Conservation (phyloP, 2,797 vertebrate genomes). For the Squalus acanthias region DNA sequence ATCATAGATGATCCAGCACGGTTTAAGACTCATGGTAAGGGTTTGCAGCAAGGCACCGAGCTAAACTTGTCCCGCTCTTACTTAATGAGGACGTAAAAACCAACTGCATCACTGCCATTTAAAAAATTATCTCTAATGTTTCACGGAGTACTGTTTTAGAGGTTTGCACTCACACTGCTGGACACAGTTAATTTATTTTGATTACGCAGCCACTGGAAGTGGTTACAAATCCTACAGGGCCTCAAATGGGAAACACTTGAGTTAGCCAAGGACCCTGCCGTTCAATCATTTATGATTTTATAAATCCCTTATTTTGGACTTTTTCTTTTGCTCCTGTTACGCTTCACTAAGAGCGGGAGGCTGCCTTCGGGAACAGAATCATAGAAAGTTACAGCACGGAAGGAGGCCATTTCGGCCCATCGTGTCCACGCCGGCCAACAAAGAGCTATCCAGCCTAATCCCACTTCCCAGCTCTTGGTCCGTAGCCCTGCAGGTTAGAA, state of each 20-base stretch:
- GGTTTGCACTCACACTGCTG: no score
- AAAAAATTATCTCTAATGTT: not conserved
- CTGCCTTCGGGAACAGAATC: not conserved
- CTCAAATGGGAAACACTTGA: not conserved
- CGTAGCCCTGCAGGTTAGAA: no score
- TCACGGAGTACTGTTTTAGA: not conserved
- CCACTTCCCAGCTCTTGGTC: no score
- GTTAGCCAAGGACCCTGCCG: not conserved
- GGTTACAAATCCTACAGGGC: slow-evolving; percentile 23
- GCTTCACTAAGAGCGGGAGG: not conserved
- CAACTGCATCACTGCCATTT: not conserved
- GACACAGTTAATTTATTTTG: not conserved
- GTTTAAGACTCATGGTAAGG: not conserved
- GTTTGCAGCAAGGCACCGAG: not conserved
- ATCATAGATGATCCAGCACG: not conserved
- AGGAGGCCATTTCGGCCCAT: no score
- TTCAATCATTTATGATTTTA: no score
- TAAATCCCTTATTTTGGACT: not conserved
- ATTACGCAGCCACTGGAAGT: not conserved
- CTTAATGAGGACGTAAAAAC: not conserved
- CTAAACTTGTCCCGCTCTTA: not conserved
- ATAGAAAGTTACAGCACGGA: no score
- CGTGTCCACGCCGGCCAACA: no score
- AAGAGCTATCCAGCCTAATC: no score
- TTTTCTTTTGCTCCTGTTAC: not conserved